Percentiles rank a stretch among this genome's conserved stretches.
Conservation (phyloP, 2,888 invertebrate genomes). For the Periphyllus acericola region DNA sequence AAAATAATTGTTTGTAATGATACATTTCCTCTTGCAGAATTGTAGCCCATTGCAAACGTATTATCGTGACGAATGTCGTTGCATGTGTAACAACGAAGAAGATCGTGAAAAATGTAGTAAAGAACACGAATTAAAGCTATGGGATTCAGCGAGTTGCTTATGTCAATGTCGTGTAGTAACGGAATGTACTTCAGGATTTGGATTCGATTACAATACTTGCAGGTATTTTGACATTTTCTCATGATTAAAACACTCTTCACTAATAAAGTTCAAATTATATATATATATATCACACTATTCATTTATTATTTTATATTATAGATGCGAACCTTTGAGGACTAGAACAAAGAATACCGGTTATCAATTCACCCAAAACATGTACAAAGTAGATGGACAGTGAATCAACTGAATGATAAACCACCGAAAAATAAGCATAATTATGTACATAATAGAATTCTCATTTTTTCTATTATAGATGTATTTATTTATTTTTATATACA, state of each 20-base stretch:
- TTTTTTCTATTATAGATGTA: constrained; percentile 1
- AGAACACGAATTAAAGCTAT: constrained; percentile 71
- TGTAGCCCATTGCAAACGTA: constrained; percentile 74
- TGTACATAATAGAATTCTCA: neutral
- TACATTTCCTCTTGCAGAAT: constrained; percentile 67
- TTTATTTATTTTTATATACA: neutral
- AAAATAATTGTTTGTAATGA: neutral
- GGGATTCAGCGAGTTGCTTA: constrained; percentile 73
- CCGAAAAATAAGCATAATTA: neutral
- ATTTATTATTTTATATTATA: neutral
- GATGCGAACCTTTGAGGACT: constrained; percentile 18
- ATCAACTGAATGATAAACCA: neutral
- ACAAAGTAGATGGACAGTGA: constrained; percentile 20
- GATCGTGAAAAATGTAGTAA: constrained; percentile 72
- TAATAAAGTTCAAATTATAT: neutral
- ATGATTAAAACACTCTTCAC: neutral
- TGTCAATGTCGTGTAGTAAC: constrained; percentile 72
- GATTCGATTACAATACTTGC: constrained; percentile 72
- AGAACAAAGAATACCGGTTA: constrained; percentile 7
- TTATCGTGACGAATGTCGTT: constrained; percentile 71
- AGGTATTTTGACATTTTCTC: constrained; percentile 66
- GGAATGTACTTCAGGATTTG: constrained; percentile 73
- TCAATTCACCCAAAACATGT: constrained; percentile 22
- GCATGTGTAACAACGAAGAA: constrained; percentile 73
- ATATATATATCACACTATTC: too few relatives aligned